These are phyloP conservation scores for Cephus nigrinus DNA, from an alignment of 2,888 invertebrate species.

Conservation along the genomic window DNA sequence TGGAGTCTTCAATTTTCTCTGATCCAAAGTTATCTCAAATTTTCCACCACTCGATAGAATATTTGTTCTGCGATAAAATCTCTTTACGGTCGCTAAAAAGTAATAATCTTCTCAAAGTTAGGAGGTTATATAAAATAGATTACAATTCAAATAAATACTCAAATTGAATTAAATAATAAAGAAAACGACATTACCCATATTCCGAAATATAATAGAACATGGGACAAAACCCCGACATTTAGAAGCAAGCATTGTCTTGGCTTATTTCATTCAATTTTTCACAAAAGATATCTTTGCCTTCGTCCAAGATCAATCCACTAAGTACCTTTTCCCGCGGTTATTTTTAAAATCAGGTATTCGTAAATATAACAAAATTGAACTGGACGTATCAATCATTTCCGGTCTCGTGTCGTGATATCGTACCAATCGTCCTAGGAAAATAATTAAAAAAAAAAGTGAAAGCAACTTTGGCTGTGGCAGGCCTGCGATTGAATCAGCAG, in stretches of 20 bases:
- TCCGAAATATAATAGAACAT: slow-evolving; percentile 29
- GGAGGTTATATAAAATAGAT: neutral
- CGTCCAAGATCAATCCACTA: neutral
- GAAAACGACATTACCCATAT: slow-evolving; percentile 38
- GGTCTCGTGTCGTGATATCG: neutral
- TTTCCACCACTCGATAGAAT: slow-evolving; percentile 77
- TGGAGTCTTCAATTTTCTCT: slow-evolving; percentile 90
- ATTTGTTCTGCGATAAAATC: slow-evolving; percentile 81
- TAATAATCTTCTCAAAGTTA: neutral
- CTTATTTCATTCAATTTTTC: neutral
- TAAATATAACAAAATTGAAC: neutral
- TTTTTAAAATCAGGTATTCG: neutral
- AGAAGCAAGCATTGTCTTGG: slow-evolving; percentile 4
- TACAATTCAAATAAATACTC: neutral
- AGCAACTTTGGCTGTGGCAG: neutral
- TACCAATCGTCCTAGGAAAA: neutral
- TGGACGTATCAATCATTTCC: neutral
- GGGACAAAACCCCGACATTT: slow-evolving; percentile 19
- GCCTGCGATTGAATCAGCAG: neutral
- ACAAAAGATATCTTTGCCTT: neutral
- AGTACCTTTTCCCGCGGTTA: neutral
- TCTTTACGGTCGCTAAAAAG: slow-evolving; percentile 69
- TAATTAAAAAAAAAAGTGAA: neutral
- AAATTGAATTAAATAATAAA: slow-evolving; percentile 9
- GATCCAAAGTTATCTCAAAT: slow-evolving; percentile 90